Evolutionary conservation across 2,888 invertebrate species (phyloP).

Genomic region (Ectemnius continuus): DNA sequence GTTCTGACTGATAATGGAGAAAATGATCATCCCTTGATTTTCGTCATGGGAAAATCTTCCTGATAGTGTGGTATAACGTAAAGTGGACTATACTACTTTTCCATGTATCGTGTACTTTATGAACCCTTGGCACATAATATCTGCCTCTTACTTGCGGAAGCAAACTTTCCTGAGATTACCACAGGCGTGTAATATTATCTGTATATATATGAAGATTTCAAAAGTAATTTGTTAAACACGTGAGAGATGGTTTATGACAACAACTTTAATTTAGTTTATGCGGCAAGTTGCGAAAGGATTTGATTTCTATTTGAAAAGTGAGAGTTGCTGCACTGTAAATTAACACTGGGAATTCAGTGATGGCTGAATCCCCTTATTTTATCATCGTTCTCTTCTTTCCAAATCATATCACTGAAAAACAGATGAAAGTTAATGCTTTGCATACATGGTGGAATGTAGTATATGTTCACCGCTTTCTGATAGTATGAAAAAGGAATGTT

Average conservation of each 20-base stretch:
- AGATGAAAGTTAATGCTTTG: conserved; percentile 70
- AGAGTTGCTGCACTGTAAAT: conserved; percentile 51
- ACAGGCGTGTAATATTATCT: conserved; percentile 16
- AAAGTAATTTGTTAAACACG: conserved; percentile 41
- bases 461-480: conserved; percentile 75
- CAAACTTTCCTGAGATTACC: conserved; percentile 35
- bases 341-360: conserved; percentile 38
- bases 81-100: conserved; percentile 37
- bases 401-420: conserved; percentile 34
- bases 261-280: conserved; percentile 41
- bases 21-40: conserved; percentile 31
- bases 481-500: conserved; percentile 69
- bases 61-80: conserved; percentile 34
- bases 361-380: conserved; percentile 30
- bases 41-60: conserved; percentile 15
- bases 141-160: conserved; percentile 31
- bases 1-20: conserved; percentile 18
- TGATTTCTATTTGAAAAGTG: conserved; percentile 47
- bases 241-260: conserved; percentile 37
- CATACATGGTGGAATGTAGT: conserved; percentile 76
- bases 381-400: conserved; percentile 32
- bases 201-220: conserved; percentile 48
- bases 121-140: conserved; percentile 29
- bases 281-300: conserved; percentile 42
- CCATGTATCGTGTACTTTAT: conserved; percentile 40